Percentiles rank a stretch among this genome's conserved stretches.
Conservation (phyloP, 2,113 vertebrate genomes). For the Rutilus rutilus region DNA sequence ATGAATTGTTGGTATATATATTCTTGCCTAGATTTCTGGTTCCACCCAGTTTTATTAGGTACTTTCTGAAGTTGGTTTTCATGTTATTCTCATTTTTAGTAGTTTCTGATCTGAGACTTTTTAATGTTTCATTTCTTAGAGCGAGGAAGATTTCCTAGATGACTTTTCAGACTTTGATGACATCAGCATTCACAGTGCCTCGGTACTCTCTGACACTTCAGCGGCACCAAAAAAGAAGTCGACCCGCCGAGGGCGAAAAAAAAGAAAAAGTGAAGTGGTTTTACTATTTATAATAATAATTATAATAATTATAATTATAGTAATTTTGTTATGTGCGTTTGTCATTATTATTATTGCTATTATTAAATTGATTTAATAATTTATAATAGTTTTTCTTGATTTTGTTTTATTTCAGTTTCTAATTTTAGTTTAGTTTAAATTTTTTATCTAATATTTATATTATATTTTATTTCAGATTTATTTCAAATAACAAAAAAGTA, state of each 20-base stretch:
- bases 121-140: constrained; percentile 72
- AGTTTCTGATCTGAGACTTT: neutral
- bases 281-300: neutral
- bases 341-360: no score
- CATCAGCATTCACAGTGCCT: constrained; percentile 94
- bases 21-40: neutral
- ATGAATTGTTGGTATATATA: neutral
- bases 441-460: no score
- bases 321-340: no score
- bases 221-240: constrained; percentile 85
- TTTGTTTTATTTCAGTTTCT: no score
- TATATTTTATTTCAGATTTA: no score
- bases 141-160: constrained; percentile 93
- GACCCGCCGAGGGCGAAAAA: constrained; percentile 86
- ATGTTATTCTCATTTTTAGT: neutral
- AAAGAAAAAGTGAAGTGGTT: constrained; percentile 84
- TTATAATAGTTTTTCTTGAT: no score
- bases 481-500: no score
- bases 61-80: neutral
- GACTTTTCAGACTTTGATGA: constrained; percentile 93
- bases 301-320: neutral
- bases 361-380: no score
- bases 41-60: constrained; percentile 13
- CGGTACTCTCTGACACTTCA: constrained; percentile 87
- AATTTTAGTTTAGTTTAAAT: no score